Base-by-base conservation (phyloP, 1,140 invertebrate genomes). In the Listronotus bonariensis region DNA sequence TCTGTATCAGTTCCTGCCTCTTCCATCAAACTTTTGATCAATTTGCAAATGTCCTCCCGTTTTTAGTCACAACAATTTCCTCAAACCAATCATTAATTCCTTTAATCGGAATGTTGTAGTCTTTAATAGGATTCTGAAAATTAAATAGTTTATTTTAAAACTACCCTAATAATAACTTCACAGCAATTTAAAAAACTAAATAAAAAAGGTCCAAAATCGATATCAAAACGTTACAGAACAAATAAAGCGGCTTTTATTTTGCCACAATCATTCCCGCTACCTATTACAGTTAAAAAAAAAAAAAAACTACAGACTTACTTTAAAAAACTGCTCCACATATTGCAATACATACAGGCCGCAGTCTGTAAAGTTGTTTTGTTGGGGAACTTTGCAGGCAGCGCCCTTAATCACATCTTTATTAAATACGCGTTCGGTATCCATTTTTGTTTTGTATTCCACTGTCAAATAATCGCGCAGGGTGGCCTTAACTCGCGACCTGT, bases 291-390 rank as follows among this genome's bases (percentile, higher is more conserved):
- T n/a, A n/a, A n/a, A n/a, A n/a, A n/a, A n/a, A n/a, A n/a, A n/a
- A n/a, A n/a, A n/a, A n/a, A n/a, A n/a, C n/a, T n/a, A n/a, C n/a
- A 26, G 5, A 75, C 68, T 79, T 79, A 89, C 89, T 80, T 86
- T 85, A 76, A 98, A 97, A 82, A 99, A 99, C 58, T 88, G 89
- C 82, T 99, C 95, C 5, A 95, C 94, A 85, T 97, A 99, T 78
- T 98, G 94, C 34, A 99, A 82, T 41, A 98, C 81, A 81, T 94
- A 99, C 6, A 98, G 82, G 3, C 97, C 97, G 82, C 97, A 99
- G 80, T 99, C 97, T 40, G 91, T 94, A 77, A 90, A 96, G 83
- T 99, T 99, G 63, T 89, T 94, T 82, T 99, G 97, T 76, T 97
- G 95, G 15, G 96, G 96, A 61, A 97, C 92, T 82, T 92, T 93